These are phyloP conservation scores for Diceros bicornis DNA, from an alignment of 2,797 vertebrate species.

Conservation along the genomic window DNA sequence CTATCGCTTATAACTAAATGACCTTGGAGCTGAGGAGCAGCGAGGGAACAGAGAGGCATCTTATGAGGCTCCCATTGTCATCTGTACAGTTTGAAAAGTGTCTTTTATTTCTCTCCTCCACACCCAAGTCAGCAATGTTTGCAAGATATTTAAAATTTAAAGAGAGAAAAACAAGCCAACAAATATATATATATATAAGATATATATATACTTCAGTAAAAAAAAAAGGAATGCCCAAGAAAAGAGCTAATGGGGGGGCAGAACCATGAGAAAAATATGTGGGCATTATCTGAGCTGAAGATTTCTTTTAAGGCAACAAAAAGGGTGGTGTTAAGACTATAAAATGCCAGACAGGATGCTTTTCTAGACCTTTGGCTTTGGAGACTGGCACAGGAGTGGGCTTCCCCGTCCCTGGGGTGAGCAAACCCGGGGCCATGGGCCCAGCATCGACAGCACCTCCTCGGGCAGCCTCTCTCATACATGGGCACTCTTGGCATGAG, in stretches of 20 bases:
- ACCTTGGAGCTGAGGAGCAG: constrained; percentile 80
- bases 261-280: constrained; percentile 61
- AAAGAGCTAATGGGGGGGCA: constrained; percentile 42
- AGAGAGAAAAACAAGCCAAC: constrained; percentile 37
- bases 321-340: constrained; percentile 71
- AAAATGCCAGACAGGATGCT: constrained; percentile 81
- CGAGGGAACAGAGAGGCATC: constrained; percentile 66
- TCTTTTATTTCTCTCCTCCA: constrained; percentile 79
- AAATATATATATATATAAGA: not conserved
- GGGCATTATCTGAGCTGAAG: constrained; percentile 75
- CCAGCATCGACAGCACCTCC: constrained; percentile 83
- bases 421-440: constrained; percentile 75
- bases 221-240: constrained; percentile 58
- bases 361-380: constrained; percentile 84
- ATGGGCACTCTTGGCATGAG: constrained; percentile 98
- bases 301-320: constrained; percentile 83
- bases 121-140: constrained; percentile 62
- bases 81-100: constrained; percentile 78
- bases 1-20: constrained; percentile 64
- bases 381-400: constrained; percentile 65
- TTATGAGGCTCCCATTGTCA: constrained; percentile 82
- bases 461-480: constrained; percentile 90
- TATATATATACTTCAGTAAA: constrained; percentile 30
- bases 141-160: constrained; percentile 79
- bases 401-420: constrained; percentile 55